phyloP scores from a whole-genome alignment of 2,888 invertebrate genomes.

The Camponotus fellah region DNA sequence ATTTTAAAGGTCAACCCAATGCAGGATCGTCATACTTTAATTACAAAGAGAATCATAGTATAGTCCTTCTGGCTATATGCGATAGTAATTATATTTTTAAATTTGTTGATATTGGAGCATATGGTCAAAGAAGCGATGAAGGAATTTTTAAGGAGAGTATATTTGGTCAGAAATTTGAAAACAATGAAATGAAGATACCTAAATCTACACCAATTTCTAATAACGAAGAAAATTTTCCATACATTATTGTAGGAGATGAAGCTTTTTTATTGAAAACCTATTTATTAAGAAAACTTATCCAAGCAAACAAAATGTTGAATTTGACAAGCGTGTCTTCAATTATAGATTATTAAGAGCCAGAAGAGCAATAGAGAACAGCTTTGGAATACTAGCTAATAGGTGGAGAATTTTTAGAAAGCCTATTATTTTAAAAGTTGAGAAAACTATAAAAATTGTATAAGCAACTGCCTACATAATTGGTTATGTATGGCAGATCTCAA shows the following conservation, averaged over 20 bases:
- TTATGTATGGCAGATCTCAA: background rate
- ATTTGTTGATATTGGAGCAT: conserved; percentile 10
- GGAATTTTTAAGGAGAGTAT: background rate
- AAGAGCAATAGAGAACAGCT: background rate
- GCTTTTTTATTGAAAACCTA: background rate
- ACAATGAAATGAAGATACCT: background rate
- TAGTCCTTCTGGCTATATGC: background rate
- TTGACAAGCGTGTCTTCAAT: background rate
- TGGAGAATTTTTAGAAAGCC: background rate
- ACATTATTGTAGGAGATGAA: background rate
- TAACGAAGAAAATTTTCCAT: background rate
- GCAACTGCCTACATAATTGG: background rate
- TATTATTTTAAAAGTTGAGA: background rate
- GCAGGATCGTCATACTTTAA: background rate
- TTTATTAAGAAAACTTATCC: background rate
- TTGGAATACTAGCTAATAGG: background rate
- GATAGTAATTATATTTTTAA: background rate
- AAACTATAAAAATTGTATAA: background rate
- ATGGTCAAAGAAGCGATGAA: background rate
- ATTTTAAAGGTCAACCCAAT: background rate
- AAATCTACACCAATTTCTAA: conserved; percentile 2
- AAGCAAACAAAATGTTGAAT: background rate
- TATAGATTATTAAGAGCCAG: background rate
- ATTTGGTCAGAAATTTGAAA: conserved; percentile 4
- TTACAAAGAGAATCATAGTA: background rate